These are phyloP conservation scores for Pterostichus madidus DNA, from an alignment of 2,888 invertebrate genomes.

Conservation along the genomic window DNA sequence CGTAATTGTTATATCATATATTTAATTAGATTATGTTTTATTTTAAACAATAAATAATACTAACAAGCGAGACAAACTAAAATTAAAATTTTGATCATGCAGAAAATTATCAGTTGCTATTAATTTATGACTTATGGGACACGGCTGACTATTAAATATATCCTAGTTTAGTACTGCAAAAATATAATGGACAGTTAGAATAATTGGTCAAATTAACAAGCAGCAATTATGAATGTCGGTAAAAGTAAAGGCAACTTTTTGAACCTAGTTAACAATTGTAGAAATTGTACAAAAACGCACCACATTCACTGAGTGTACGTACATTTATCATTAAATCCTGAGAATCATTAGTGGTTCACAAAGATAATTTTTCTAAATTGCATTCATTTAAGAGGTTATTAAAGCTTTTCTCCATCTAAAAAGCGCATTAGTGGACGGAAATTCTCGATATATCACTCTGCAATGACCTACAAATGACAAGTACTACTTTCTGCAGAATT, in stretches of 20 bases:
- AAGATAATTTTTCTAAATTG: neutral
- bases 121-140: slow-evolving; percentile 8
- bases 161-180: slow-evolving; percentile 3
- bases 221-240: slow-evolving; percentile 4
- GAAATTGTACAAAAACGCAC: slow-evolving; percentile 1
- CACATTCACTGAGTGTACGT: neutral
- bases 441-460: slow-evolving; percentile 40
- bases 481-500: slow-evolving; percentile 48
- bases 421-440: slow-evolving; percentile 44
- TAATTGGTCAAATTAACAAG: slow-evolving; percentile 40
- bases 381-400: slow-evolving; percentile 24
- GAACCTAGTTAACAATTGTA: slow-evolving; percentile 25
- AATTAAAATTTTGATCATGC: neutral
- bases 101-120: slow-evolving; percentile 19
- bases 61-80: neutral
- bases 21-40: neutral
- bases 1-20: slow-evolving; percentile 7
- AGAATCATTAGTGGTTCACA: neutral
- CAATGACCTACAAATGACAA: slow-evolving; percentile 38
- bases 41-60: neutral
- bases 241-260: slow-evolving; percentile 34
- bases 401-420: slow-evolving; percentile 46
- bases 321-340: neutral
- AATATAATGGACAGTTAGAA: slow-evolving; percentile 16
- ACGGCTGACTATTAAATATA: slow-evolving; percentile 2